Evolutionary conservation across 2,888 invertebrate genomes (phyloP).

Genomic region (Amiota minor): DNA sequence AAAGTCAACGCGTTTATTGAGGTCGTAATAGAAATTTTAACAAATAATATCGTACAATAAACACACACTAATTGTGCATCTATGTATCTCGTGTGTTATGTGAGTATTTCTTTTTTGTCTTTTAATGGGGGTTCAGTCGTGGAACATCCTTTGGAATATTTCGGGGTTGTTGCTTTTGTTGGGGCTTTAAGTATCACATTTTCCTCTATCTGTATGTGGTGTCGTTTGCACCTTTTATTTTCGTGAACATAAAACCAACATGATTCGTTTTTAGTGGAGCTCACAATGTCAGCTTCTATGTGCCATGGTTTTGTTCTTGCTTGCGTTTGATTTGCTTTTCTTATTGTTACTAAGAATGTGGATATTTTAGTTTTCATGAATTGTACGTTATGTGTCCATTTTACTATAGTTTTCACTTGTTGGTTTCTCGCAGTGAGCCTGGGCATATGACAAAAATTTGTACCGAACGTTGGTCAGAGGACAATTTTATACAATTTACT

Average conservation of each 20-base stretch:
- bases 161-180: conserved; percentile 36
- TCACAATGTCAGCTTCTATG: conserved; percentile 53
- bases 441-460: too few species aligned
- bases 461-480: too few species aligned
- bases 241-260: conserved; percentile 21
- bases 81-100: conserved; percentile 22
- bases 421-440: background rate
- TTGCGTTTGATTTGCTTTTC: conserved; percentile 8
- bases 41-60: conserved; percentile 37
- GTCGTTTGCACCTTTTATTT: conserved; percentile 33
- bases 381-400: conserved; percentile 48
- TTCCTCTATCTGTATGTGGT: conserved; percentile 45
- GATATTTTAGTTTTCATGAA: conserved; percentile 46
- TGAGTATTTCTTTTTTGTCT: conserved; percentile 21
- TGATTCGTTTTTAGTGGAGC: conserved; percentile 27
- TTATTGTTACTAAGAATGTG: conserved; percentile 42
- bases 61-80: conserved; percentile 28
- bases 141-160: conserved; percentile 61
- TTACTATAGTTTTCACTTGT: conserved; percentile 30
- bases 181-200: conserved; percentile 36
- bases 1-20: conserved; percentile 63
- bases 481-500: too few species aligned
- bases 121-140: conserved; percentile 55
- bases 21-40: conserved; percentile 69
- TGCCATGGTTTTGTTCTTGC: conserved; percentile 38